Evolutionary conservation across 2,888 invertebrate genomes (phyloP), one percentile per base, ranked within the genome.

Genomic region (Drosophila trichaetosa): DNA sequence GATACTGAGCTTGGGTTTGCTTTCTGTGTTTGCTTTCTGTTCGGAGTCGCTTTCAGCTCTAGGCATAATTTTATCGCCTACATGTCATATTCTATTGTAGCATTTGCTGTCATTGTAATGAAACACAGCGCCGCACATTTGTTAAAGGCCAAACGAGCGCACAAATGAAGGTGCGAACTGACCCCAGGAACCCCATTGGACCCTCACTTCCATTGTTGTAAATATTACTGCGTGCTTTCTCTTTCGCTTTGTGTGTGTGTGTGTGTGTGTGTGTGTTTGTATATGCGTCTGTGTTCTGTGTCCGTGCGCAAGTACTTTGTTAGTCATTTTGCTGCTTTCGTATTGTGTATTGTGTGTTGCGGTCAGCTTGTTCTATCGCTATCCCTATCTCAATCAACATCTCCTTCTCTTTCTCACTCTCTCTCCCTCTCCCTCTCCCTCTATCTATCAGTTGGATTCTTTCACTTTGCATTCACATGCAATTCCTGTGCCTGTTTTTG

Each of bases 51-150:
- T 65, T 65, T 66, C 67, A 62, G 69, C 69, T 64, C 52, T 57
- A 49, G 86, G 85, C 90, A 86, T 89, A 89, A 85, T 89, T 89
- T 80, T 89, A 87, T 88, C 85, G 85, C 88, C 79, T 78, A 83
- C 83, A 89, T 90, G 90, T 91, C 91, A 91, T 87, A 89, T 87
- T 83, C 90, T 79, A 89, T 90, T 87, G 83, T 87, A 78, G 81
- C 88, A 83, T 75, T 84, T 84, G 81, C 79, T 81, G 81, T 90
- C 86, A 86, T 83, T 86, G 81, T 88, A 79, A 82, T 90, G 81
- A 85, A 78, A 82, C 73, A 71, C 76, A 75, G 71, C 79, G 79
- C 57, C 77, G 72, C 85, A 85, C 89, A 82, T 89, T 89, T 80
- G 85, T 87, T 89, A 82, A 76, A 68, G 79, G 70, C 70, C 70